A percentile compares a stretch with the other conserved stretches of the same genome.
These are phyloP conservation scores for Acipenser oxyrinchus DNA, from an alignment of 2,797 vertebrate species.

Conservation along the genomic window DNA sequence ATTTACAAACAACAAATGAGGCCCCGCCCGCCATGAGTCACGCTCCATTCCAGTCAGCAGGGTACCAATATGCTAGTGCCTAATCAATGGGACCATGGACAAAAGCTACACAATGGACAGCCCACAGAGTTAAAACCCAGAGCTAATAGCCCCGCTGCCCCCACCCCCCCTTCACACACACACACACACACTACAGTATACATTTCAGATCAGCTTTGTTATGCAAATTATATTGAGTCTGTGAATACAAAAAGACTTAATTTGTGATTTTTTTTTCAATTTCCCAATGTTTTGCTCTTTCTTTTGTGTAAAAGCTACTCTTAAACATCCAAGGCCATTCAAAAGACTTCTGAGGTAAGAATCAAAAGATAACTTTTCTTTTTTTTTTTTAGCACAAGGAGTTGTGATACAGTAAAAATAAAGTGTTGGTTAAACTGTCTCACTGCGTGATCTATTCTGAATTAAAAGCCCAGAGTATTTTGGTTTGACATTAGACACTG, in stretches of 20 bases:
- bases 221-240: conserved; percentile 93
- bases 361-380: conserved; percentile 56
- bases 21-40: conserved; percentile 86
- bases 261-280: conserved; percentile 83
- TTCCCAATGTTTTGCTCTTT: conserved; percentile 54
- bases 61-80: conserved; percentile 82
- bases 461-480: conserved; percentile 62
- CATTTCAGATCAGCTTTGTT: conserved; percentile 89
- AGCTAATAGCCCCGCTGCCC: too few relatives aligned
- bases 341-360: conserved; percentile 45
- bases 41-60: conserved; percentile 73
- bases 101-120: conserved; percentile 76
- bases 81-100: conserved; percentile 80
- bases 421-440: conserved; percentile 52
- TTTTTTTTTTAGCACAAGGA: conserved; percentile 45
- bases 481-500: conserved; percentile 70
- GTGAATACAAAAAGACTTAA: conserved; percentile 90
- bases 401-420: conserved; percentile 58
- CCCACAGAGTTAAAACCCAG: conserved; percentile 60
- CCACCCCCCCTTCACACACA: too few relatives aligned
- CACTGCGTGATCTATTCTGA: conserved; percentile 65
- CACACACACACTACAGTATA: conserved; percentile 67
- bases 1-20: conserved; percentile 81
- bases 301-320: conserved; percentile 43
- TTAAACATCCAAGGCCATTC: conserved; percentile 36